Base-by-base conservation (phyloP, 1,140 invertebrate genomes). In the Macrostomum lignano region DNA sequence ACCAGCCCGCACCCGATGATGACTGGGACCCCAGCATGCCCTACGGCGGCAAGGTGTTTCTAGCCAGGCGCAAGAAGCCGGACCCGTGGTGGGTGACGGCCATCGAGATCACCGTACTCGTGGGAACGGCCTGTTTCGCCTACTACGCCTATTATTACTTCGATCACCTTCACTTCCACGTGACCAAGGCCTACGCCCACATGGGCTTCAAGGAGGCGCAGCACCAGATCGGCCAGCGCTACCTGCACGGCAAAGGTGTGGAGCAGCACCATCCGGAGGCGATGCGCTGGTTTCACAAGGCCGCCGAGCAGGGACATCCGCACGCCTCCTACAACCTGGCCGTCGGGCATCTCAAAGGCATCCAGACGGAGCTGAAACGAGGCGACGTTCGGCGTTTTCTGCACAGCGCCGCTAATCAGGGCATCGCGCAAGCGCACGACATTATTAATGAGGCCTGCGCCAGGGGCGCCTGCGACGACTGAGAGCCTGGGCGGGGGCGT, bases 311-410 rank as follows among this genome's bases (percentile, higher is more conserved):
- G 39, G 65, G 65, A 1, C 63, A 66, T 44, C 54, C 65, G 3
- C 59, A 65, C 40, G 61, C 65, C 1, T 47, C 61, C 7, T 66
- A 65, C 42, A 66, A 66, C 42, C 43, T 66, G 10, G 65, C 63
- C 14, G 49, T 65, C 19, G 63, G 62, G 17, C 63, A 66, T 43
- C 43, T 66, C 24, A 59, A 64, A 38, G 63, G 65, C 2, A 45
- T 47, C 28, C 50, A 54, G 21, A n/a, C n/a, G n/a, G 45, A 46
- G 21, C 38, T 62, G 3, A 40, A 48, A 38, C 40, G 43, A 33
- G 59, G 60, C 6, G 52, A 57, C 28, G 51, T 49, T 14, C 48
- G 49, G 32, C 40, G 44, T 7, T 35, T 58, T 34, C 49, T 59
- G 28, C 40, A 46, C 20, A 49, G 56, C 37, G 56, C 56, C 6